Evolutionary conservation across 2,113 vertebrate genomes (phyloP).

Genomic region (Entelurus aequoreus): DNA sequence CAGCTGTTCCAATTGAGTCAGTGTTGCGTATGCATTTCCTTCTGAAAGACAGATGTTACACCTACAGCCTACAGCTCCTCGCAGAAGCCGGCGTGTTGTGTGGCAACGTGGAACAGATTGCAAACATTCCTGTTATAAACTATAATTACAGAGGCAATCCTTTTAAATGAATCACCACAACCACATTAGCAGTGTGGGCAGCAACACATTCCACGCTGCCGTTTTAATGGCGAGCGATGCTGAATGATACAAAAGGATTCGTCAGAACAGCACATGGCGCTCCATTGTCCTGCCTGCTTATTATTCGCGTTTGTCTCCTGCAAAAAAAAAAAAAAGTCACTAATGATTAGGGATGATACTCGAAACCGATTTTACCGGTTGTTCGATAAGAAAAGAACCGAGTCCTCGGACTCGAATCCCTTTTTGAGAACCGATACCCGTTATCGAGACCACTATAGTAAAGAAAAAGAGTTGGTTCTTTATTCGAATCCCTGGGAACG

Average conservation of each 20-base stretch:
- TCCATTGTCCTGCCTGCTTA: background rate
- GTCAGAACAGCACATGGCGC: slow-evolving; percentile 8
- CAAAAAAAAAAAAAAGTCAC: background rate
- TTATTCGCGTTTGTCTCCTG: background rate
- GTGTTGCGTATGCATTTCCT: slow-evolving; percentile 39
- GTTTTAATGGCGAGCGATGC: slow-evolving; percentile 27
- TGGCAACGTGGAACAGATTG: slow-evolving; percentile 38
- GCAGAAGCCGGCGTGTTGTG: slow-evolving; percentile 15
- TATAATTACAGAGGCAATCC: slow-evolving; percentile 42
- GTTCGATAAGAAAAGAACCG: no score
- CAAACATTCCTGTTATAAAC: slow-evolving; percentile 29
- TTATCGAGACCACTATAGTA: no score
- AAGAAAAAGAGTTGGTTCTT: no score
- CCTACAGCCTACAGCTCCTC: slow-evolving; percentile 31
- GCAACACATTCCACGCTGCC: slow-evolving; percentile 26
- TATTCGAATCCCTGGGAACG: no score
- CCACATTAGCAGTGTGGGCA: slow-evolving; percentile 27
- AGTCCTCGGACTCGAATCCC: no score
- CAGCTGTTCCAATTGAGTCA: slow-evolving; percentile 49
- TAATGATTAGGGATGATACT: no score
- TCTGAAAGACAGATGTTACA: slow-evolving; percentile 49
- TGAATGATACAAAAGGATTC: slow-evolving; percentile 33
- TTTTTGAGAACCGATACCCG: no score
- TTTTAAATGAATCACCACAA: slow-evolving; percentile 42
- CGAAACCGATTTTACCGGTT: no score